phyloP scores from a whole-genome alignment of 2,113 vertebrate genomes.

The Tylochromis polylepis region DNA sequence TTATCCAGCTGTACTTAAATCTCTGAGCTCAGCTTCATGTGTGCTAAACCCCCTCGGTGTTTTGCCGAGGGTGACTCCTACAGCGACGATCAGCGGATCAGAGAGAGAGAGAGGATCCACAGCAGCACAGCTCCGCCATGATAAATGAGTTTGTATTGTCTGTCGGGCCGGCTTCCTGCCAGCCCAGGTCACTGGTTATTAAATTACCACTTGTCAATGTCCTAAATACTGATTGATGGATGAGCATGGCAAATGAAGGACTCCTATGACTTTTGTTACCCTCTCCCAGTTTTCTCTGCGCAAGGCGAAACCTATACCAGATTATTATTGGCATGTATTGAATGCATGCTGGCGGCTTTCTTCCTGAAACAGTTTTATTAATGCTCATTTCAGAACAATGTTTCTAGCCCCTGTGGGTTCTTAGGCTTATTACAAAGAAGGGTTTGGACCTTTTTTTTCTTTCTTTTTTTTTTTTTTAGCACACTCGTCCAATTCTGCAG shows the following conservation, averaged over 20 bases:
- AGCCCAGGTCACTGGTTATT: constrained; percentile 93
- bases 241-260: constrained; percentile 88
- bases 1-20: constrained; percentile 13
- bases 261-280: constrained; percentile 78
- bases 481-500: not conserved
- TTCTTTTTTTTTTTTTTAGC: not conserved
- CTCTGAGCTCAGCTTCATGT: constrained; percentile 12
- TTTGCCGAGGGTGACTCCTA: constrained; percentile 30
- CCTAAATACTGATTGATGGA: constrained; percentile 97
- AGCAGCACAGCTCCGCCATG: constrained; percentile 72
- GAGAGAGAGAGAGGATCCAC: constrained; percentile 73
- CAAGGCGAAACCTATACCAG: constrained; percentile 32
- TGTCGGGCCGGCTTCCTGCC: constrained; percentile 91
- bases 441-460: not conserved
- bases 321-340: constrained; percentile 67
- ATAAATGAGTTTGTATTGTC: constrained; percentile 98
- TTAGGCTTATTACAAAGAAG: not conserved
- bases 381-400: not conserved
- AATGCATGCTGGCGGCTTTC: constrained; percentile 38
- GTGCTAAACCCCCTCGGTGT: not conserved
- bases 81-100: constrained; percentile 74
- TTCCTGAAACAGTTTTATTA: constrained; percentile 8
- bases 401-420: not conserved
- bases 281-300: constrained; percentile 39
- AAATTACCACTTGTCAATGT: constrained; percentile 98